Base-by-base conservation (phyloP, 2,113 vertebrate genomes). In the Numenius arquata region DNA sequence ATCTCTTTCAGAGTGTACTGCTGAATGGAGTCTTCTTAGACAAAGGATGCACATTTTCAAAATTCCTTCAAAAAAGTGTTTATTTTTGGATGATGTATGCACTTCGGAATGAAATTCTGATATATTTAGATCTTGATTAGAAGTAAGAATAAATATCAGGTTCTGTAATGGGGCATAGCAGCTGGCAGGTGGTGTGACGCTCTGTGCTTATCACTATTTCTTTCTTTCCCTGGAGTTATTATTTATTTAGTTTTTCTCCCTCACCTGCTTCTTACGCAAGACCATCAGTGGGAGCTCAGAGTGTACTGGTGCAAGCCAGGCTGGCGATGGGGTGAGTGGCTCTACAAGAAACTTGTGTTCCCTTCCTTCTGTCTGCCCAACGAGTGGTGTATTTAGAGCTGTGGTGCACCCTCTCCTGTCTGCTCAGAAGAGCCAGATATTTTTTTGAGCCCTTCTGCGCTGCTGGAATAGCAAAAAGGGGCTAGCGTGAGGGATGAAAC, bases 221-320 rank as follows among this genome's bases (percentile, higher is more conserved):
- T 97, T 88, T 95, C 91, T 94, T 91, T 89, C 96, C 83, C 86
- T 92, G 36, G 89, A 97, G 95, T 95, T 97, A 97, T 92, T 97
- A 96, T 95, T 98, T 97, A 96, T 96, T 97, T 95, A 96, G 95
- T 89, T 96, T 97, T 97, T 93, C 88, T 96, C 85, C 87, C 91
- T 97, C 92, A 73, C 92, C 38, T 85, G 34, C 45, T 48, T 30
- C 68, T 53, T 38, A 8, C 0, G 2, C 50, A 30, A 38, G 63
- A 5, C 3, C 52, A 21, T 15, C 58, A 32, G 52, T 1, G 1
- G 41, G 52, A 77, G 62, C 40, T 55, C 17, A 1, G 30, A 26
- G 58, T 2, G 1, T 26, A 15, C 76, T 72, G 70, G 61, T 66
- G 78, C 21, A 30, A 48, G 34, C 63, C 85, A 76, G 78, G n/a